These are phyloP conservation scores for Abramis brama DNA, from an alignment of 2,113 vertebrate genomes.

Conservation along the genomic window DNA sequence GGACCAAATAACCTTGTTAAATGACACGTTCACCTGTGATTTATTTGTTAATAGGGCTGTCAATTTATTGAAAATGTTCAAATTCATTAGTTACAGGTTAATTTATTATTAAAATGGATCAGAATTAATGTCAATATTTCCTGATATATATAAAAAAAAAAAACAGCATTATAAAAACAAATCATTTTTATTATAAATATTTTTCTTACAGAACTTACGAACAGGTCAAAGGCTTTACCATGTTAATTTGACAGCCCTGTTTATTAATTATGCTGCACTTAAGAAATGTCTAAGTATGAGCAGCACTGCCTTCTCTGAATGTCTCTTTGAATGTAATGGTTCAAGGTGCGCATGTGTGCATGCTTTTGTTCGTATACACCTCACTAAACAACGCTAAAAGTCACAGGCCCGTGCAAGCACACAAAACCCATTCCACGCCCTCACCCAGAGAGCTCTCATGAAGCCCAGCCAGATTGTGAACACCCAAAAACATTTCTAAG, in stretches of 20 bases:
- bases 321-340: constrained; percentile 13
- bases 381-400: constrained; percentile 64
- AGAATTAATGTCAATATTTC: too few relatives aligned
- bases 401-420: constrained; percentile 65
- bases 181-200: too few relatives aligned
- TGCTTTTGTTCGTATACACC: constrained; percentile 42
- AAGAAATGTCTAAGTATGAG: constrained; percentile 4
- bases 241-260: neutral
- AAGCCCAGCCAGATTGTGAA: constrained; percentile 23
- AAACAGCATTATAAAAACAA: too few relatives aligned
- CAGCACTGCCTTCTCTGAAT: neutral
- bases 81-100: too few relatives aligned
- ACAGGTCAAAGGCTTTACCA: neutral
- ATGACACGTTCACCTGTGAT: neutral
- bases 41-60: too few relatives aligned
- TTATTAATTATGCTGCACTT: neutral
- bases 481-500: neutral
- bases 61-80: too few relatives aligned
- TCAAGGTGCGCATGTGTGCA: constrained; percentile 26
- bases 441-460: constrained; percentile 20
- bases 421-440: constrained; percentile 66
- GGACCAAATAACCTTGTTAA: neutral
- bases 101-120: too few relatives aligned
- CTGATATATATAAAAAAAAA: too few relatives aligned
- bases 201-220: neutral